These are phyloP conservation scores for Xiphophorus maculatus DNA, from an alignment of 2,113 vertebrate genomes.

Conservation along the genomic window DNA sequence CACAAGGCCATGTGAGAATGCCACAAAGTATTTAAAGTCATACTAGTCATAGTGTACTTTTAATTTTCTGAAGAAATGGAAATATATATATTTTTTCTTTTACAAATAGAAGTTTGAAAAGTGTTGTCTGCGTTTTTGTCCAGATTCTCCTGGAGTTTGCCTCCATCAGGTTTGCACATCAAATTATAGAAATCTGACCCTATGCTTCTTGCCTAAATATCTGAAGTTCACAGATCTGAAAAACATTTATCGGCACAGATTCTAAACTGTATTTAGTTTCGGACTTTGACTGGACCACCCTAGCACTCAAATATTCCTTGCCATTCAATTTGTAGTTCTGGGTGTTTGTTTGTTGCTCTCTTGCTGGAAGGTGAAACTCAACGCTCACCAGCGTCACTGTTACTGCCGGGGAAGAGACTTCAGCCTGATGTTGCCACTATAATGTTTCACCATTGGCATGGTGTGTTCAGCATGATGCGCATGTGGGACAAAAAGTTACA, in stretches of 20 bases:
- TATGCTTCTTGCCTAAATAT: too few relatives aligned
- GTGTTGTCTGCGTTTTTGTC: background rate
- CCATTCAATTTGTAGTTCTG: too few relatives aligned
- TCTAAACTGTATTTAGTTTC: too few relatives aligned
- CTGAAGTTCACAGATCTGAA: background rate
- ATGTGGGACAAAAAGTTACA: background rate
- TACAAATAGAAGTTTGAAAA: background rate
- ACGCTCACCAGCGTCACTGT: too few relatives aligned
- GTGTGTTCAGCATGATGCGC: too few relatives aligned
- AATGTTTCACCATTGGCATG: too few relatives aligned
- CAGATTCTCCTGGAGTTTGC: background rate
- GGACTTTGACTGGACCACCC: too few relatives aligned
- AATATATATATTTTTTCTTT: background rate
- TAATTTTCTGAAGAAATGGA: background rate
- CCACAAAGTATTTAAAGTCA: background rate
- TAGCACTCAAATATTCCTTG: too few relatives aligned
- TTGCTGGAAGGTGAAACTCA: too few relatives aligned
- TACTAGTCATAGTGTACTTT: background rate
- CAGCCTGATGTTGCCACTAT: too few relatives aligned
- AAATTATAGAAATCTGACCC: background rate
- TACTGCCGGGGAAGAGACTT: too few relatives aligned
- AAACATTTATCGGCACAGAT: background rate
- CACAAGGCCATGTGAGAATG: background rate
- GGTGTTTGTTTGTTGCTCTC: too few relatives aligned
- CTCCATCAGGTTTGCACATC: background rate